Percentiles rank a stretch among this genome's conserved stretches.
These are phyloP conservation scores for Piezodorus guildinii DNA, from an alignment of 1,140 invertebrate species.

Conservation along the genomic window DNA sequence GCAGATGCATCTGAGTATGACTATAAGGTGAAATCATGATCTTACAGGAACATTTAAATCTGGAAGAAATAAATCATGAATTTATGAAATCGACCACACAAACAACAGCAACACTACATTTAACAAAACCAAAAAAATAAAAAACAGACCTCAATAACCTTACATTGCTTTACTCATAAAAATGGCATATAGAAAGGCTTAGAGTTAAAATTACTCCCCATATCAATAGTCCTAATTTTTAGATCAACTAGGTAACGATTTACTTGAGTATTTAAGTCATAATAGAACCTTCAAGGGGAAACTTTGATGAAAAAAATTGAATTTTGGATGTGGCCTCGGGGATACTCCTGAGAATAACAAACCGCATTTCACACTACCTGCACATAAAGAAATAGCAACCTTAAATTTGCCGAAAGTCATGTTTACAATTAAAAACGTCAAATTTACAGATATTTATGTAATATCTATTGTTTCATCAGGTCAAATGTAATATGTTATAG, in stretches of 20 bases:
- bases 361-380: constrained; percentile 15
- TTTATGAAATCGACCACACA: neutral
- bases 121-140: neutral
- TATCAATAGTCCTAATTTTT: neutral
- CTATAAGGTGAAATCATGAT: constrained; percentile 17
- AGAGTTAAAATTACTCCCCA: neutral
- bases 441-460: neutral
- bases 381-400: constrained; percentile 13
- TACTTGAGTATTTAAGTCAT: neutral
- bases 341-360: constrained; percentile 5
- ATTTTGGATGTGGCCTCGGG: constrained; percentile 11
- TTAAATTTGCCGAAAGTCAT: constrained; percentile 9
- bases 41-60: constrained; percentile 12
- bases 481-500: no score
- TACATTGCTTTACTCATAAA: no score
- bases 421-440: constrained; percentile 4
- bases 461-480: no score
- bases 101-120: neutral
- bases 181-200: neutral
- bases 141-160: no score
- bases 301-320: constrained; percentile 14
- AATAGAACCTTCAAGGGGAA: constrained; percentile 9
- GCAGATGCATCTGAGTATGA: constrained; percentile 9
- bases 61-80: constrained; percentile 4
- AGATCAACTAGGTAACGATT: neutral